Conservation (phyloP, 1,140 invertebrate genomes). For the Helicoverpa zea region DNA sequence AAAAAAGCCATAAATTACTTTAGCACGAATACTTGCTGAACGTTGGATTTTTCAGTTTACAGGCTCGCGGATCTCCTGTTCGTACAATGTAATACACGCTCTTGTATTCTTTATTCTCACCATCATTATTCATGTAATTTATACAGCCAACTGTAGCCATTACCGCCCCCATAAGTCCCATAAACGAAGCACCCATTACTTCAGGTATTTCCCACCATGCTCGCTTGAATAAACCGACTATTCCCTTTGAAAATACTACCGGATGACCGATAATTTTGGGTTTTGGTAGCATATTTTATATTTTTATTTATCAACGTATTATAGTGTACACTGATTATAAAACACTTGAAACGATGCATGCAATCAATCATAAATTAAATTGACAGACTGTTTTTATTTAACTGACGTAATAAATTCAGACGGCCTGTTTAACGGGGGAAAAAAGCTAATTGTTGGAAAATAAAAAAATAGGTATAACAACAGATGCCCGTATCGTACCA, state of each 20-base stretch:
- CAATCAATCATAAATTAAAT: too few relatives aligned
- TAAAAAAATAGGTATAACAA: too few relatives aligned
- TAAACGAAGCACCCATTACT: slow-evolving; percentile 84
- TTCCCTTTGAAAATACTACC: slow-evolving; percentile 68
- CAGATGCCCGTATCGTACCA: too few relatives aligned
- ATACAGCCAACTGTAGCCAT: slow-evolving; percentile 66
- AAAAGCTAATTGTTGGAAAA: too few relatives aligned
- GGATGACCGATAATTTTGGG: slow-evolving; percentile 73
- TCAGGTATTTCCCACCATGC: slow-evolving; percentile 89
- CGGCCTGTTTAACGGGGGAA: too few relatives aligned
- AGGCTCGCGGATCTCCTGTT: slow-evolving; percentile 80
- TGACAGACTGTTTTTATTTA: too few relatives aligned
- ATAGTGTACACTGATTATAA: too few relatives aligned
- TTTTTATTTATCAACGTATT: not conserved
- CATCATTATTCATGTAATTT: slow-evolving; percentile 82
- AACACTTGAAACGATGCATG: too few relatives aligned
- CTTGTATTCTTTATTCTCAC: slow-evolving; percentile 85
- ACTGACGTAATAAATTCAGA: too few relatives aligned
- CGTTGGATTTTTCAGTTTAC: slow-evolving; percentile 71
- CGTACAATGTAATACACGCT: slow-evolving; percentile 82
- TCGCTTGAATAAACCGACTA: slow-evolving; percentile 81
- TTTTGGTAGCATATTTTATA: slow-evolving; percentile 63
- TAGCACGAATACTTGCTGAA: slow-evolving; percentile 64
- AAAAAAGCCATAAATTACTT: not conserved
- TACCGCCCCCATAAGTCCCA: slow-evolving; percentile 83